Conservation (phyloP, 2,113 vertebrate genomes). For the Labeo catla region DNA sequence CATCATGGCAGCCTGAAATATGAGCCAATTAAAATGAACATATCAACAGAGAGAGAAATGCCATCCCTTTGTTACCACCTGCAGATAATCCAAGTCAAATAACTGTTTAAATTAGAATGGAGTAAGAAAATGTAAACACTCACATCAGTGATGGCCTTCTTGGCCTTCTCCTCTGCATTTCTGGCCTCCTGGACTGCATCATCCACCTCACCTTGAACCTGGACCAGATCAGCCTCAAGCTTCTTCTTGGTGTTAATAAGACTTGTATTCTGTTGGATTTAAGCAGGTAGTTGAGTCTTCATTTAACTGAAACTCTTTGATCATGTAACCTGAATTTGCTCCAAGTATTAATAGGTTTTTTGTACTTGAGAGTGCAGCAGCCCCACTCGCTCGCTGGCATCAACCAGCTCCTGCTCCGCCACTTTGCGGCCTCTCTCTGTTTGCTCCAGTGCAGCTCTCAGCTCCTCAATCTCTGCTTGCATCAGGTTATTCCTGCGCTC, state of each 20-base stretch:
- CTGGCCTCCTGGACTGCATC: conserved; percentile 47
- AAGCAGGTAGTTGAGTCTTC: background rate
- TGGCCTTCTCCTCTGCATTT: conserved; percentile 53
- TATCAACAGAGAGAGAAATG: no score
- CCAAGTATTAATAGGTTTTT: no score
- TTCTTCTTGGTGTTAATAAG: conserved; percentile 54
- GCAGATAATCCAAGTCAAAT: no score
- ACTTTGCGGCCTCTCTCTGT: conserved; percentile 84
- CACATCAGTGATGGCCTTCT: conserved; percentile 55
- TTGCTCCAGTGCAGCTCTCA: conserved; percentile 84
- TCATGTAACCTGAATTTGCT: no score
- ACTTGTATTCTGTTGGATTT: conserved; percentile 45
- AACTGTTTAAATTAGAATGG: background rate
- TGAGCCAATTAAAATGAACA: no score
- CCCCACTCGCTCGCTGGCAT: conserved; percentile 78
- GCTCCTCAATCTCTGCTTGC: conserved; percentile 86
- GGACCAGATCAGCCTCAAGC: conserved; percentile 41
- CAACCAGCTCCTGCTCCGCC: conserved; percentile 88
- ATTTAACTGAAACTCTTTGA: no score
- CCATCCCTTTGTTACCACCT: no score
- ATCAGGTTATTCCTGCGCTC: conserved; percentile 87
- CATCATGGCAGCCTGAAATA: conserved; percentile 80
- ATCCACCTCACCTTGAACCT: conserved; percentile 50
- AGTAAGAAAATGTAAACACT: background rate
- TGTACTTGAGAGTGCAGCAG: no score